Conservation (phyloP, 2,797 vertebrate species). For the Channa striata region DNA sequence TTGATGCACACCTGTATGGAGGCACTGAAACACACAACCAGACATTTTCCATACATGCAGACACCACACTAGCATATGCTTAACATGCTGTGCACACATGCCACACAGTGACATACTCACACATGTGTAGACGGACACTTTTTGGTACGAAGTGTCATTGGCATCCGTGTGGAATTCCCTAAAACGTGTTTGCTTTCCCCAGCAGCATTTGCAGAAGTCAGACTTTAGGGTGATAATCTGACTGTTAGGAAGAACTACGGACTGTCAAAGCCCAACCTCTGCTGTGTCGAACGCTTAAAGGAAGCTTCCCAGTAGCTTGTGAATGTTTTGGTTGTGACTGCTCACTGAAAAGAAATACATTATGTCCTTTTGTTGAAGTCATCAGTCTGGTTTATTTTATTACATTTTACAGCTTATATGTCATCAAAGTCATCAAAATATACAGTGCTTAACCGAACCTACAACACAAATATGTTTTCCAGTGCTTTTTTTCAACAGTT, state of each 20-base stretch:
- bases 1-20: slow-evolving; percentile 20
- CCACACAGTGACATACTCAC: slow-evolving; percentile 25
- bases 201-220: slow-evolving; percentile 58
- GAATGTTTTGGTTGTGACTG: slow-evolving; percentile 53
- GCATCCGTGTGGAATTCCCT: slow-evolving; percentile 62
- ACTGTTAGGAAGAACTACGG: slow-evolving; percentile 72
- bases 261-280: slow-evolving; percentile 40
- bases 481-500: slow-evolving; percentile 4
- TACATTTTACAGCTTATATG: neutral
- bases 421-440: slow-evolving; percentile 14
- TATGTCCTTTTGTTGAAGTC: neutral
- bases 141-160: slow-evolving; percentile 60
- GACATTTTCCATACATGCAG: slow-evolving; percentile 10
- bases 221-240: slow-evolving; percentile 65
- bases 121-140: slow-evolving; percentile 17
- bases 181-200: slow-evolving; percentile 68
- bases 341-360: slow-evolving; percentile 10
- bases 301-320: slow-evolving; percentile 52
- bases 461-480: slow-evolving; percentile 10
- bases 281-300: slow-evolving; percentile 59
- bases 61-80: slow-evolving; percentile 10
- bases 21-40: neutral
- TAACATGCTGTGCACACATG: slow-evolving; percentile 15
- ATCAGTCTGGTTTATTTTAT: slow-evolving; percentile 30
- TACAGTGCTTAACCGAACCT: neutral